phyloP scores from a whole-genome alignment of 1,140 invertebrate genomes.

The Wasmannia auropunctata region DNA sequence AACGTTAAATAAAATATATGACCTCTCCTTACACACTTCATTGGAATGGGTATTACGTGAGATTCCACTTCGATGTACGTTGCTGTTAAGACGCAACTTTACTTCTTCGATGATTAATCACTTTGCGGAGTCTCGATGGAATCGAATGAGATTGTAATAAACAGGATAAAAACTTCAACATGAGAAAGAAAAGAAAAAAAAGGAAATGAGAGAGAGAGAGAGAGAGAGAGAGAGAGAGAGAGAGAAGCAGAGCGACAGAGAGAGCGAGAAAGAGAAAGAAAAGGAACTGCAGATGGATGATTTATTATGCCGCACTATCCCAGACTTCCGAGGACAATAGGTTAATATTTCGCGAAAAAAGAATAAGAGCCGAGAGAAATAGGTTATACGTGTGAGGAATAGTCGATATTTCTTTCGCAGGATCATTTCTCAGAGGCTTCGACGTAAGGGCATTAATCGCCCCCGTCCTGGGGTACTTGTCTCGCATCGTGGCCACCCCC shows the following conservation, averaged over 20 bases:
- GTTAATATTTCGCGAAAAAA: conserved; percentile 54
- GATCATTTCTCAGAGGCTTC: conserved; percentile 43
- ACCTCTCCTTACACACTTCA: background rate
- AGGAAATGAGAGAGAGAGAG: background rate
- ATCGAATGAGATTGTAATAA: conserved; percentile 58
- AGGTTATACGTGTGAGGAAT: conserved; percentile 47
- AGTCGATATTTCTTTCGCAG: conserved; percentile 47
- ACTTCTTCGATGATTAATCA: conserved; percentile 63
- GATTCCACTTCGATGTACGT: background rate
- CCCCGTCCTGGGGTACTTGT: conserved; percentile 25
- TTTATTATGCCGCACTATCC: conserved; percentile 62
- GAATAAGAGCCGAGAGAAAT: conserved; percentile 11
- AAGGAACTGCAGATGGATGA: conserved; percentile 51
- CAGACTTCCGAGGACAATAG: conserved; percentile 59
- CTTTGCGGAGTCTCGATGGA: background rate
- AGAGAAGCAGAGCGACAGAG: background rate
- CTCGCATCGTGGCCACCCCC: background rate
- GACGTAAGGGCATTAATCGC: conserved; percentile 54
- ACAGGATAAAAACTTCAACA: conserved; percentile 37
- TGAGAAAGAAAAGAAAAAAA: background rate
- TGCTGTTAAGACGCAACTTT: background rate
- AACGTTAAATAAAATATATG: background rate
- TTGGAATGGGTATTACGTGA: background rate
- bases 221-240: background rate
- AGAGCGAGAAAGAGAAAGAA: background rate